Evolutionary conservation across 2,113 vertebrate species (phyloP).

Genomic region (Pantherophis guttatus): DNA sequence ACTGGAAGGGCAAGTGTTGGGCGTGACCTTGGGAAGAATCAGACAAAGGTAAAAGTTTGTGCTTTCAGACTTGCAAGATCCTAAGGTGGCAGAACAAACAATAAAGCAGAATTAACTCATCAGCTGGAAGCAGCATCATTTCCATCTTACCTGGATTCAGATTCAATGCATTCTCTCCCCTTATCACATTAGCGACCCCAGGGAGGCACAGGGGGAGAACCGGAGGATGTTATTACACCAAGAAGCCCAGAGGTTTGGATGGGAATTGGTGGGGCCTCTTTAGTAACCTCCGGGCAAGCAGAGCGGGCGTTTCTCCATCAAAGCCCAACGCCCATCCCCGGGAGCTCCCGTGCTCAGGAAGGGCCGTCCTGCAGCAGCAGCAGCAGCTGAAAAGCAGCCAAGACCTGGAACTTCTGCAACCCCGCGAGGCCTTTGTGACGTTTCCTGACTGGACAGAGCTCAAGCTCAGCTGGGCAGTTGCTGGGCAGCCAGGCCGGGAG

Average conservation of each 20-base stretch:
- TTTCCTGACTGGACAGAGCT: too few species aligned
- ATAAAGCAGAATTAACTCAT: not conserved
- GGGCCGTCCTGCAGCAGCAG: not conserved
- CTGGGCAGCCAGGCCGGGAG: not conserved
- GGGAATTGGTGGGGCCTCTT: not conserved
- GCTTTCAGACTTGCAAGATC: not conserved
- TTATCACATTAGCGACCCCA: not conserved
- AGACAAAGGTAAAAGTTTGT: too few species aligned
- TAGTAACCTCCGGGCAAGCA: not conserved
- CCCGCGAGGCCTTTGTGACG: too few species aligned
- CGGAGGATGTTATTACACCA: not conserved
- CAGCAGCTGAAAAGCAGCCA: not conserved
- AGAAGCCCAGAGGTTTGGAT: not conserved
- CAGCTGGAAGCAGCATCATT: not conserved
- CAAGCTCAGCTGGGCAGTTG: not conserved
- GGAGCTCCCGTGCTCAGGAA: not conserved
- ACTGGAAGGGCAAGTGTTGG: too few species aligned
- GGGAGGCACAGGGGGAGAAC: not conserved
- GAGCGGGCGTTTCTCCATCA: too few species aligned
- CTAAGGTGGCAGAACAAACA: not conserved
- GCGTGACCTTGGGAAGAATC: too few species aligned
- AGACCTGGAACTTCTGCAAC: too few species aligned
- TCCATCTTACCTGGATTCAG: not conserved
- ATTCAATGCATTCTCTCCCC: not conserved
- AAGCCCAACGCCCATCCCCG: not conserved